Conservation (phyloP, 2,113 vertebrate genomes). For the Baryphthengus martii region DNA sequence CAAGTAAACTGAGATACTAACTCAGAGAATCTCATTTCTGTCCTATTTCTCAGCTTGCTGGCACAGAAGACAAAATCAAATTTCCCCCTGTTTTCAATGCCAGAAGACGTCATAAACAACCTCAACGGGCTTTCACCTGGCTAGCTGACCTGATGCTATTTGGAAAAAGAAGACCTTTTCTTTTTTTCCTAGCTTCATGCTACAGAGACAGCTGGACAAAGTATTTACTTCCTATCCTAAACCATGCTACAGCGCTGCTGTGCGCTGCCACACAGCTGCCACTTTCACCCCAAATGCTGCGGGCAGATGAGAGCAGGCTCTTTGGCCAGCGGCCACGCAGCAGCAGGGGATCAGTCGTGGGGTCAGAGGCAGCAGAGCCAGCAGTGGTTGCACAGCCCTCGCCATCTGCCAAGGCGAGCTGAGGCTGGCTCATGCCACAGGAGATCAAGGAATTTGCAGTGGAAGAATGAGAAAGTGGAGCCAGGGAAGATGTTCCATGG, state of each 20-base stretch:
- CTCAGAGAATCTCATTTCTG: neutral
- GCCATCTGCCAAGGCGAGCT: neutral
- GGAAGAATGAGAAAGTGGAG: neutral
- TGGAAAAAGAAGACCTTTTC: neutral
- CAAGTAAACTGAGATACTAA: neutral
- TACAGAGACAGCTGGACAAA: neutral
- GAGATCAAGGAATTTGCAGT: neutral
- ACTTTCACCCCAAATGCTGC: neutral
- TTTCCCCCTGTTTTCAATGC: neutral
- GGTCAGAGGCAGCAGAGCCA: neutral
- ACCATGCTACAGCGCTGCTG: neutral
- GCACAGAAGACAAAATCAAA: neutral
- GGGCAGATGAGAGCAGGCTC: neutral
- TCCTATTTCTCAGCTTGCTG: neutral
- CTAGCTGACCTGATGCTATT: neutral
- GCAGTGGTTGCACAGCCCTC: neutral
- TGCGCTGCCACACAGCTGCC: neutral
- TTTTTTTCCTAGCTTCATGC: neutral
- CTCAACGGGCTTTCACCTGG: neutral
- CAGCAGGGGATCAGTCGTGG: fast-evolving
- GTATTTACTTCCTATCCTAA: neutral
- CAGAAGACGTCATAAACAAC: neutral
- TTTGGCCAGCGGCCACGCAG: neutral
- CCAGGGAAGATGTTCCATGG: neutral
- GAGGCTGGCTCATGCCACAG: fast-evolving